phyloP scores from a whole-genome alignment of 2,113 vertebrate genomes.

The Tupaia chinensis region DNA sequence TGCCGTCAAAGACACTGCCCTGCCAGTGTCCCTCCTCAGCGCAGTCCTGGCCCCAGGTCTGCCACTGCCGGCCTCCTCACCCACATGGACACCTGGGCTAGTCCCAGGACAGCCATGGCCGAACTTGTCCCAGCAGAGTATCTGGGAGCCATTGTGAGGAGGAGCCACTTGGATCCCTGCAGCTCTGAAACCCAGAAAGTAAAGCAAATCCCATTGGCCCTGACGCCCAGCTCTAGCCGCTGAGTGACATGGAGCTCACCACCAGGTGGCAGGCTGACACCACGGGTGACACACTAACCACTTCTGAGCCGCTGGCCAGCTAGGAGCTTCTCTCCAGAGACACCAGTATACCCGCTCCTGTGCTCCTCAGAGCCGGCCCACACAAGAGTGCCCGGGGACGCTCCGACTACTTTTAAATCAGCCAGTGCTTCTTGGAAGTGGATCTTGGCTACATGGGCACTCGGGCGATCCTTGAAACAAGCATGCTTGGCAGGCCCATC shows the following conservation, averaged over 20 bases:
- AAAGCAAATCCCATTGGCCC: too few relatives aligned
- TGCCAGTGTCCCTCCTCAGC: neutral
- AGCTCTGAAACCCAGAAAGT: neutral
- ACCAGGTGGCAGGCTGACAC: slow-evolving; percentile 70
- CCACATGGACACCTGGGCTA: neutral
- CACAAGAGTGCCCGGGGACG: neutral
- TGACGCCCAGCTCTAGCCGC: neutral
- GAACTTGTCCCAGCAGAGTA: neutral
- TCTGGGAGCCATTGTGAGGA: neutral
- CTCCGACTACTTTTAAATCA: neutral
- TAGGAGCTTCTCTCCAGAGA: neutral
- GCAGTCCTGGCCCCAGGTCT: too few relatives aligned
- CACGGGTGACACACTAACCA: neutral
- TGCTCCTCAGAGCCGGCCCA: neutral
- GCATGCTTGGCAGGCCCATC: neutral
- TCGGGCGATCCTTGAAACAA: neutral
- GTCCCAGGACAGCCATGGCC: neutral
- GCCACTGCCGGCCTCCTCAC: neutral
- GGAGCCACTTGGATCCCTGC: neutral
- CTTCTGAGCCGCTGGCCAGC: neutral
- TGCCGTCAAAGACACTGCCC: too few relatives aligned
- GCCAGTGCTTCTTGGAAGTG: neutral
- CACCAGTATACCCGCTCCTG: neutral
- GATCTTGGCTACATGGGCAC: neutral
- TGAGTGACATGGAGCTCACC: neutral